Evolutionary conservation across 2,797 vertebrate genomes (phyloP).

Genomic region (Malacoraja senta): DNA sequence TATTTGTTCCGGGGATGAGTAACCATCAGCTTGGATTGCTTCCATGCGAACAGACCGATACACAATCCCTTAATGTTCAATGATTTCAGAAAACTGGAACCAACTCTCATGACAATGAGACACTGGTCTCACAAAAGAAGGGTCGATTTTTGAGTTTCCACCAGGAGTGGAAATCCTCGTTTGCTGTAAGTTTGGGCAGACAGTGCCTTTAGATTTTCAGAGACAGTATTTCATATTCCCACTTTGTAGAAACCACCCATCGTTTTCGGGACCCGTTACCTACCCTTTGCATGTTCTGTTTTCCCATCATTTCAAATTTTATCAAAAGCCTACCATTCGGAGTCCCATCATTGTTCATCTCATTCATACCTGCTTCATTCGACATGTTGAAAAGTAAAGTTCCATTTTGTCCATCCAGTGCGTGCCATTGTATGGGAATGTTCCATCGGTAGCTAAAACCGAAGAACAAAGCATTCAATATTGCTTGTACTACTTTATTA

Average conservation of each 20-base stretch:
- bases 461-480: neutral
- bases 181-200: neutral
- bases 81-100: neutral
- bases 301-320: neutral
- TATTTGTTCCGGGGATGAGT: neutral
- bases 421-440: conserved; percentile 73
- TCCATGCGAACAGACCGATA: neutral
- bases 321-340: neutral
- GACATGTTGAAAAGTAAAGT: conserved; percentile 57
- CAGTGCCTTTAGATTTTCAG: neutral
- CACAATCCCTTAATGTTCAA: neutral
- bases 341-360: neutral
- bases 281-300: neutral
- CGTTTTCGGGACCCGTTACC: neutral
- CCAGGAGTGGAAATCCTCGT: too few relatives aligned
- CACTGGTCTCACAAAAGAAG: neutral
- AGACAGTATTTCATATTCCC: neutral
- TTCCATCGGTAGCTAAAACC: conserved; percentile 84
- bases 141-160: neutral
- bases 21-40: neutral
- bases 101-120: neutral
- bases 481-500: neutral
- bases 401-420: conserved; percentile 38
- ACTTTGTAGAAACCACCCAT: neutral
- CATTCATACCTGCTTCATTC: conserved; percentile 57